A percentile compares a stretch with the other conserved stretches of the same genome.
phyloP scores from a whole-genome alignment of 2,113 vertebrate species.

The Columba janthina region DNA sequence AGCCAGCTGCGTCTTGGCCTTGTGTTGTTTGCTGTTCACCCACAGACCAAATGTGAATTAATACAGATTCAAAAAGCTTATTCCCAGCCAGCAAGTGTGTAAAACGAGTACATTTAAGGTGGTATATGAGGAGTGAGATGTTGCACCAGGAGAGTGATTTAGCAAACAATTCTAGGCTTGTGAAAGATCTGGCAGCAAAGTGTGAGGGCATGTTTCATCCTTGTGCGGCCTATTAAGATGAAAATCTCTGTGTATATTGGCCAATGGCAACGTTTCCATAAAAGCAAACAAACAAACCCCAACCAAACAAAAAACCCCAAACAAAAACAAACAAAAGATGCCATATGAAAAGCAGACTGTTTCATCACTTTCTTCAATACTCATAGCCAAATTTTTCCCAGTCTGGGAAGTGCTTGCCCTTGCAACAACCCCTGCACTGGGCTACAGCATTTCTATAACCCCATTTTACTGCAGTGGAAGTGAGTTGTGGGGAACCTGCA shows the following conservation, averaged over 20 bases:
- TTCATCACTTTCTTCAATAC: neutral
- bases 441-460: neutral
- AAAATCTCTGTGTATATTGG: neutral
- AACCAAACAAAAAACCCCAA: no score
- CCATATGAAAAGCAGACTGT: neutral
- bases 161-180: neutral
- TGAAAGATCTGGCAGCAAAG: neutral
- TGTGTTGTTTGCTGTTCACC: rapidly evolving
- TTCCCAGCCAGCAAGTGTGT: neutral
- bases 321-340: neutral
- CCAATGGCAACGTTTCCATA: neutral
- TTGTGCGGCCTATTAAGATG: neutral
- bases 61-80: neutral
- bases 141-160: neutral
- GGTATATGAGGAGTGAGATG: neutral
- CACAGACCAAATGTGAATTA: neutral
- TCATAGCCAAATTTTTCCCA: neutral
- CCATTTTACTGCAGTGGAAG: rapidly evolving
- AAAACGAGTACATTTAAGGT: neutral
- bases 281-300: no score
- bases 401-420: neutral
- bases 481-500: neutral
- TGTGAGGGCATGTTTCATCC: neutral
- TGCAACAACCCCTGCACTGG: neutral
- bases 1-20: neutral